These are phyloP conservation scores for Troilus luridus DNA, from an alignment of 2,888 invertebrate genomes.

Conservation along the genomic window DNA sequence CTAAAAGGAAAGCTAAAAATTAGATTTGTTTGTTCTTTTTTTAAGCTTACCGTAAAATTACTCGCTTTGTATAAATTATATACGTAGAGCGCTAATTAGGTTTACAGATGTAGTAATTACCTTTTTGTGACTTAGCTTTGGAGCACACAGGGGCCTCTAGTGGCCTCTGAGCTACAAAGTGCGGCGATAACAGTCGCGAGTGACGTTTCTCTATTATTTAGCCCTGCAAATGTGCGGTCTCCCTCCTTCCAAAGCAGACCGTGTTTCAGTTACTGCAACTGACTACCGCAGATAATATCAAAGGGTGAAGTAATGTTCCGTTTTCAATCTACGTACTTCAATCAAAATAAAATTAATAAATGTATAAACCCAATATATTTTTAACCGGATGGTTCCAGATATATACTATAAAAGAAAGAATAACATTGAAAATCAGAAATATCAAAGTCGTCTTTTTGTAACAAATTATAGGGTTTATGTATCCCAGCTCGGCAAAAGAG, in stretches of 20 bases:
- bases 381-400: no score
- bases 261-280: not conserved
- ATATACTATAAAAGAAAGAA: no score
- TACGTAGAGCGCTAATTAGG: not conserved
- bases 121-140: conserved; percentile 22
- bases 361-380: no score
- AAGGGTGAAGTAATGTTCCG: not conserved
- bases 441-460: no score
- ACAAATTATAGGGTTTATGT: no score
- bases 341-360: not conserved
- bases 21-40: not conserved
- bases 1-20: not conserved
- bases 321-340: not conserved
- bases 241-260: not conserved
- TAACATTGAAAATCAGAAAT: no score
- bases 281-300: not conserved
- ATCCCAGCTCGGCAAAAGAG: no score
- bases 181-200: not conserved
- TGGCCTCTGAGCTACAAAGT: not conserved
- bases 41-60: not conserved
- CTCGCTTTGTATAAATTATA: not conserved
- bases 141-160: not conserved
- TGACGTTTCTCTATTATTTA: conserved; percentile 23
- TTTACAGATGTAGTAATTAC: not conserved
- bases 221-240: conserved; percentile 8